Evolutionary conservation across 2,888 invertebrate genomes (phyloP), one percentile per base, ranked within the genome.

Genomic region (Neoaliturus tenellus): DNA sequence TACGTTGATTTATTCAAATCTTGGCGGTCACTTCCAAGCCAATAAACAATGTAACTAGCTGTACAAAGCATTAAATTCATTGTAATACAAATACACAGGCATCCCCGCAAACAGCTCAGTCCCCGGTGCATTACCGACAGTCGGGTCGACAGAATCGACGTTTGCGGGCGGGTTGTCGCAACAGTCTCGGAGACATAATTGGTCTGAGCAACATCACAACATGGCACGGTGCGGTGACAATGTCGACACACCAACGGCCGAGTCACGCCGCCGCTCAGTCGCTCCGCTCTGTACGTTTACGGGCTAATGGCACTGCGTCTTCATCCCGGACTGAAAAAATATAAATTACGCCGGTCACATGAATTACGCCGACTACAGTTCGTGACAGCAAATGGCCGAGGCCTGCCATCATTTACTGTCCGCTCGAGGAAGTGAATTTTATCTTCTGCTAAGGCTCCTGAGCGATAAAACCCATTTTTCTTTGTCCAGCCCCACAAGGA

Each of bases 301-400:
- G 25, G n/a, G 8, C 69, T 69, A 69, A 69, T 69, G 69, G 69
- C n/a, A 35, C 2, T n/a, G 39, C 69, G 23, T 35, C 17, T 67
- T 67, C 67, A 67, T 33, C 31, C 31, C 33, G 31, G 31, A 1
- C 33, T 14, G 69, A 69, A 69, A 69, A 69, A 69, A 39, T 69
- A 39, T 69, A 69, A 69, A 69, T 69, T 39, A 69, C 39, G 69
- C 39, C 69, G 69, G 69, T 23, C 39, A 28, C 35, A 69, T 31
- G 67, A 67, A 67, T 69, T 69, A 69, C 69, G 69, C 12, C 69
- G 0, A 69, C 39, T 69, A 69, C 35, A 6, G 69, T 69, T 35
- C 69, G 39, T 69, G 69, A 39, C 39, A 20, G 69, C 28, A 14
- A 62, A 31, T 62, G 62, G 62, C 17, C 62, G 62, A 8, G 62